phyloP scores from a whole-genome alignment of 1,140 invertebrate species.

The Panagrolaimus sp. region DNA sequence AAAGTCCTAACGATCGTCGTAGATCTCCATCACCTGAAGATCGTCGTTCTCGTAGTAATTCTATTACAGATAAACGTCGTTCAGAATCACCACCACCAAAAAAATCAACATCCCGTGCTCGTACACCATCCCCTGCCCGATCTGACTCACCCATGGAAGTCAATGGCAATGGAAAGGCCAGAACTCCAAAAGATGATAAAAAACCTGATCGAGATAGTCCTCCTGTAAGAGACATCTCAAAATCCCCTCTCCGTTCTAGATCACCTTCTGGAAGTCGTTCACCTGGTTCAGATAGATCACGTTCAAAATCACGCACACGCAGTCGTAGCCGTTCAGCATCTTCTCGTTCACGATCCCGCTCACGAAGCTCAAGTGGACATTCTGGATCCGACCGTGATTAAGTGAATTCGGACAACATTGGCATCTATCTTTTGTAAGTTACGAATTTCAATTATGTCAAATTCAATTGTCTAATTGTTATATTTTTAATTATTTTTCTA shows the following conservation, averaged over 20 bases:
- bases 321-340: slow-evolving; percentile 7
- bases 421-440: not conserved
- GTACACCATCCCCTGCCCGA: not conserved
- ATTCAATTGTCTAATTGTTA: not conserved
- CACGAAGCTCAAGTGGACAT: too few relatives aligned
- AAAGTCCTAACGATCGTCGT: not conserved
- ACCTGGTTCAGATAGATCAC: not conserved
- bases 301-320: slow-evolving; percentile 24
- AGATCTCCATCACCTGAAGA: not conserved
- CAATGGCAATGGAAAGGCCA: not conserved
- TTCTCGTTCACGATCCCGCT: slow-evolving; percentile 22
- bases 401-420: not conserved
- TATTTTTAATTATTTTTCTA: not conserved
- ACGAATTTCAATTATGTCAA: not conserved
- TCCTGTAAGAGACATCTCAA: not conserved
- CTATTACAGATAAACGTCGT: slow-evolving; percentile 10
- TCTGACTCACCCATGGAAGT: not conserved
- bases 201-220: too few relatives aligned
- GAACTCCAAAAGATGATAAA: not conserved
- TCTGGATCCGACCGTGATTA: slow-evolving; percentile 7
- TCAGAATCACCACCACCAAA: not conserved
- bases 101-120: not conserved
- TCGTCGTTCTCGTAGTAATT: slow-evolving; percentile 9
- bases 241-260: not conserved
- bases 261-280: not conserved